Evolutionary conservation across 2,797 vertebrate species (phyloP), one percentile per base, ranked within the genome.

Genomic region (Cynodonichthys magdalenae): DNA sequence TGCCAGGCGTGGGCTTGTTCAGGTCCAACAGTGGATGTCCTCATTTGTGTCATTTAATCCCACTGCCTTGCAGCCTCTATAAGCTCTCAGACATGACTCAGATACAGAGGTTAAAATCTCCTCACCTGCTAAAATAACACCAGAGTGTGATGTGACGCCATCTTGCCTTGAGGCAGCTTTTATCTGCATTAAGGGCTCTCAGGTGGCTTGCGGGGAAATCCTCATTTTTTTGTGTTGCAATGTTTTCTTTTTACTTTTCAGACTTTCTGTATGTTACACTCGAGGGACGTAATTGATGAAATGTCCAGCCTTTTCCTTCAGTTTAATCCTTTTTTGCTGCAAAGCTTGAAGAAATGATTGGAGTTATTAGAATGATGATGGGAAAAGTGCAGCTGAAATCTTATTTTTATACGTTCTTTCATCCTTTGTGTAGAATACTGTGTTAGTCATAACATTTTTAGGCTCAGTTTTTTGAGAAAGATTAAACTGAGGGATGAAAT

Each of bases 91-190:
- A 69, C 18, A 46, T 19, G 56, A 71, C 64, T 72, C 77, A 69
- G 61, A 67, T 65, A 18, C 1, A 75, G 68, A 81, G 81, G 86
- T 88, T 31, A 77, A 67, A 46, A 31, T 68, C 75, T 72, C 72
- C 70, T 0, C 20, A 57, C 74, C 74, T 48, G 69, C 82, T 92
- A 78, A 85, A 90, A 89, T 72, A 91, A 91, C 87, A 89, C 12
- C 29, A 20, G 53, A n/a, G 44, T 17, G 54, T 28, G 19, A 3
- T 6, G 53, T 15, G n/a, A 44, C 6, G 36, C 31, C 19, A 11
- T 45, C 45, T 8, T 63, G 55, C 71, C 80, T 36, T 3, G 34
- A 36, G 34, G 77, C 77, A 79, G 71, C 71, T 20, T 10, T 3
- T 36, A 36, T 36, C 34, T 36, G 34, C 50, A 58, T 42, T 10